A percentile compares a stretch with the other conserved stretches of the same genome.
These are phyloP conservation scores for Petrophora chlorosata DNA, from an alignment of 2,888 invertebrate genomes.

Conservation along the genomic window DNA sequence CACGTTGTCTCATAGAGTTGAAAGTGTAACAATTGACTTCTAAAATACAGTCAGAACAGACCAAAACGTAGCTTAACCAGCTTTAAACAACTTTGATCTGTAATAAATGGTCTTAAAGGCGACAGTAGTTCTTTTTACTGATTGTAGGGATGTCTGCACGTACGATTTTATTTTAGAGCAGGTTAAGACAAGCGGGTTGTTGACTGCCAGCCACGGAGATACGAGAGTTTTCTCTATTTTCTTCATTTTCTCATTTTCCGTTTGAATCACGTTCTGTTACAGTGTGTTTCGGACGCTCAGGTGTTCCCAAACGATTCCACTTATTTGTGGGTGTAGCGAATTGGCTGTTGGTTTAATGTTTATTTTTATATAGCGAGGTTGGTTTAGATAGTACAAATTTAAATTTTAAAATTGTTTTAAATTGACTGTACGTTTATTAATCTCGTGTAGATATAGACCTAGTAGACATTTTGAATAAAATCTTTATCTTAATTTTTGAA, in stretches of 20 bases:
- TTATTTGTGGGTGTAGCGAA: conserved; percentile 20
- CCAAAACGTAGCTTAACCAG: too few relatives aligned
- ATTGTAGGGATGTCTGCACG: conserved; percentile 40
- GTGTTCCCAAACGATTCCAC: conserved; percentile 28
- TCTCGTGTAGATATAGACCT: too few relatives aligned
- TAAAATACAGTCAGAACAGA: background rate
- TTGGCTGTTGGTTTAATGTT: too few relatives aligned
- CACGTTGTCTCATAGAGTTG: too few relatives aligned
- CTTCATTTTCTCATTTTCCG: conserved; percentile 39
- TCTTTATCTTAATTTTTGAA: too few relatives aligned
- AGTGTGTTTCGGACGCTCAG: conserved; percentile 40
- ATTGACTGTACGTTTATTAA: too few relatives aligned
- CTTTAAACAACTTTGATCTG: background rate
- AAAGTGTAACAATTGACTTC: too few relatives aligned
- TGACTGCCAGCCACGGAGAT: conserved; percentile 33
- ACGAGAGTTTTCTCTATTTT: conserved; percentile 32
- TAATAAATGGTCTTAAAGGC: background rate
- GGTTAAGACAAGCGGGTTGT: conserved; percentile 58
- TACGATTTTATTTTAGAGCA: conserved; percentile 59
- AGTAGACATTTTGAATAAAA: too few relatives aligned
- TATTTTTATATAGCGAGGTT: too few relatives aligned
- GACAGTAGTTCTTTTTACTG: background rate
- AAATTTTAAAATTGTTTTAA: too few relatives aligned
- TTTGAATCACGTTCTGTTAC: conserved; percentile 46
- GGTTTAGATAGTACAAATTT: too few relatives aligned